phyloP scores from a whole-genome alignment of 1,140 invertebrate genomes.

The Chymomyza costata region DNA sequence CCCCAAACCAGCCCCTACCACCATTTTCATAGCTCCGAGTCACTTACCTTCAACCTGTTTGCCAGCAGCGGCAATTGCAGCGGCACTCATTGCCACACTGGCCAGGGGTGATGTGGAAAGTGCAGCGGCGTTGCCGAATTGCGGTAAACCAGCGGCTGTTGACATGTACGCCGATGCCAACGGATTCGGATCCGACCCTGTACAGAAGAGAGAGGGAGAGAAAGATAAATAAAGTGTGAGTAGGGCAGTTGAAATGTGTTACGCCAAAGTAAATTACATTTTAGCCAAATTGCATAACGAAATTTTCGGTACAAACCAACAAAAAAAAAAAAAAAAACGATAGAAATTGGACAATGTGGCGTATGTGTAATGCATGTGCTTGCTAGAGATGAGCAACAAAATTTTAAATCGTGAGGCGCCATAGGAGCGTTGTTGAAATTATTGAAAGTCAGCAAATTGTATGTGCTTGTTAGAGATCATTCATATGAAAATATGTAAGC shows the following conservation, averaged over 20 bases:
- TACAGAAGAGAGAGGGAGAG: background rate
- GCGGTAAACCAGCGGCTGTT: conserved; percentile 68
- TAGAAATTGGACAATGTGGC: no score
- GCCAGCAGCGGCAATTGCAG: conserved; percentile 81
- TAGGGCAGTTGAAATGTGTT: conserved; percentile 16
- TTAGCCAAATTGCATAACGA: conserved; percentile 18
- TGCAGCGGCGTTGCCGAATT: conserved; percentile 64
- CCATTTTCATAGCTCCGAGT: background rate
- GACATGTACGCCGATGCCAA: conserved; percentile 74
- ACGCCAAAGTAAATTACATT: conserved; percentile 25
- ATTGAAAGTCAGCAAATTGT: no score
- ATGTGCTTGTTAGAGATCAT: no score
- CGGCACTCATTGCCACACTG: conserved; percentile 79
- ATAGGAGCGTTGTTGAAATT: no score
- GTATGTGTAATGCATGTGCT: no score
- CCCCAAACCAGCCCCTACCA: background rate
- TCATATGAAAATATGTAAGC: no score
- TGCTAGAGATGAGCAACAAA: no score
- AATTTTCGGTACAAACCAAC: no score
- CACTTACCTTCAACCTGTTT: conserved; percentile 88
- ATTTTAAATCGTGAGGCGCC: no score
- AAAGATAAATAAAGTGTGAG: background rate
- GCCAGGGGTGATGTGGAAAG: conserved; percentile 76
- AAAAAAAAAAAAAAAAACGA: no score
- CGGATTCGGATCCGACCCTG: conserved; percentile 73